These are phyloP conservation scores for Eupithecia inturbata DNA, from an alignment of 2,888 invertebrate genomes.

Conservation along the genomic window DNA sequence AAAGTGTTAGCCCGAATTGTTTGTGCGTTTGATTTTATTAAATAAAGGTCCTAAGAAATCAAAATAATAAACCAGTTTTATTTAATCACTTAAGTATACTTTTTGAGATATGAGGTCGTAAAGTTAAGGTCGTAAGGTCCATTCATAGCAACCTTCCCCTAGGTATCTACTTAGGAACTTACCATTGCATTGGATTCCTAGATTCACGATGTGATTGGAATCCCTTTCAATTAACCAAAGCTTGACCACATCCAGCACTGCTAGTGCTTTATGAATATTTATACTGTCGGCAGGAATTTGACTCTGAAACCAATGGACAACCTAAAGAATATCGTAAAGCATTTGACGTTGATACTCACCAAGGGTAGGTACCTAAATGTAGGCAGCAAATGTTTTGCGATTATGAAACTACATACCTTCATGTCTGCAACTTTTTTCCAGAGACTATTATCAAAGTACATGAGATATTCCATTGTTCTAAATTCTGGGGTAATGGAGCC, in stretches of 20 bases:
- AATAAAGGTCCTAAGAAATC: too few species aligned
- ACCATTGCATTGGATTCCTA: slow-evolving; percentile 84
- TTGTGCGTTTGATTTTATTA: too few species aligned
- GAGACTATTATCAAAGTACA: slow-evolving; percentile 69
- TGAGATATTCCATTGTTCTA: slow-evolving; percentile 80
- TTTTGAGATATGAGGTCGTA: too few species aligned
- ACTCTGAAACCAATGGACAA: slow-evolving; percentile 47
- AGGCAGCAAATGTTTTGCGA: not conserved
- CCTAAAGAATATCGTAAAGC: not conserved
- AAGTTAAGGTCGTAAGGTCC: too few species aligned
- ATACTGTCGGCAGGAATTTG: slow-evolving; percentile 43
- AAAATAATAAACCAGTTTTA: too few species aligned
- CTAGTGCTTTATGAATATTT: slow-evolving; percentile 62
- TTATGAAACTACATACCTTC: slow-evolving; percentile 56
- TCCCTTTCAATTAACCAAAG: slow-evolving; percentile 76
- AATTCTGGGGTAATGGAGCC: slow-evolving; percentile 80
- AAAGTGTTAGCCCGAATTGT: too few species aligned
- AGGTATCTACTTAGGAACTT: slow-evolving; percentile 32
- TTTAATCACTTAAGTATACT: too few species aligned
- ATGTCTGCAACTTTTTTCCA: slow-evolving; percentile 65
- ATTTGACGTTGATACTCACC: not conserved
- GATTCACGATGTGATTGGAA: slow-evolving; percentile 73
- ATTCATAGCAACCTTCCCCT: too few species aligned
- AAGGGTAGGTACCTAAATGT: not conserved
- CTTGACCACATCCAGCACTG: slow-evolving; percentile 76